phyloP scores from a whole-genome alignment of 2,888 invertebrate species.

The Dysmachus trigonus region DNA sequence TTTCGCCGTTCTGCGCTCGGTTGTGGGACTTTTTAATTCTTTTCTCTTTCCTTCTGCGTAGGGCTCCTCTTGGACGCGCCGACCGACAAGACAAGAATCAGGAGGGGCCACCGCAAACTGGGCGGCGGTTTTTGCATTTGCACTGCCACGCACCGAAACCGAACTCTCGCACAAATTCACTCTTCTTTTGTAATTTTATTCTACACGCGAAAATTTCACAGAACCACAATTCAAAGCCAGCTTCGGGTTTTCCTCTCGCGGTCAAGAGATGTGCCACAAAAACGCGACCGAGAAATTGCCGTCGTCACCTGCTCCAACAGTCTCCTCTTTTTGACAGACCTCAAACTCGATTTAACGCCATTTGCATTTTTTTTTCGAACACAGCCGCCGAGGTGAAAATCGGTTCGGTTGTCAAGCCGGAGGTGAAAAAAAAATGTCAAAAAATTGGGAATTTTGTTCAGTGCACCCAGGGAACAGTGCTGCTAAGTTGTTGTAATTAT shows the following conservation, averaged over 20 bases:
- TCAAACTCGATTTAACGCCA: not conserved
- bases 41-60: not conserved
- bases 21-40: not conserved
- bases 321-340: not conserved
- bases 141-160: not conserved
- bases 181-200: not conserved
- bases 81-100: not conserved
- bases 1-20: not conserved
- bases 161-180: not conserved
- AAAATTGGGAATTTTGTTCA: not conserved
- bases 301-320: not conserved
- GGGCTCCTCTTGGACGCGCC: not conserved
- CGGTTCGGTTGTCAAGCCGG: not conserved
- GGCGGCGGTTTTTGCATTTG: not conserved
- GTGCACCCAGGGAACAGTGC: too few relatives aligned
- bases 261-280: not conserved
- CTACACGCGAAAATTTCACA: not conserved
- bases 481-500: too few relatives aligned
- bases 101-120: not conserved
- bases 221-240: not conserved
- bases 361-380: not conserved
- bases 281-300: not conserved
- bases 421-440: not conserved
- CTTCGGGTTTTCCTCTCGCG: not conserved
- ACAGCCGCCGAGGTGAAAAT: not conserved